Evolutionary conservation across 1,140 invertebrate species (phyloP).

Genomic region (Drosophila kurseongensis): DNA sequence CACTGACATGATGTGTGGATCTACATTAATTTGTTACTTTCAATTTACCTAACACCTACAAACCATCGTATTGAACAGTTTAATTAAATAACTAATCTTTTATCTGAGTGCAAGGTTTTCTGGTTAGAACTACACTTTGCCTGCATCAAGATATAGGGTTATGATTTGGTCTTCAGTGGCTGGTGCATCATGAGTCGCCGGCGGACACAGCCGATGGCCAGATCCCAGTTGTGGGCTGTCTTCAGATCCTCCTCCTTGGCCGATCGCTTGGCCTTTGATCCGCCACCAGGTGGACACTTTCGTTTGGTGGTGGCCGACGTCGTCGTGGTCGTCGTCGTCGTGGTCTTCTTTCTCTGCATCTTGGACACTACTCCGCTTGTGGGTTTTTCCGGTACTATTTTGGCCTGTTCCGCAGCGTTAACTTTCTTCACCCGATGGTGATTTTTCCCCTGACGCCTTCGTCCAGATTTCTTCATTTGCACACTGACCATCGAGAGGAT

Average conservation of each 20-base stretch:
- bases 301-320: background rate
- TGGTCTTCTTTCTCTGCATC: background rate
- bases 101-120: no score
- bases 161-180: background rate
- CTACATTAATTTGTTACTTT: no score
- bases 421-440: background rate
- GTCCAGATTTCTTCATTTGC: background rate
- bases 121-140: no score
- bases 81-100: no score
- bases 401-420: background rate
- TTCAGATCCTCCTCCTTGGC: background rate
- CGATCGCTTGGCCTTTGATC: background rate
- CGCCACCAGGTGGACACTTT: background rate
- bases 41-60: no score
- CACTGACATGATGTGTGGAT: no score
- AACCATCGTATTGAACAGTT: no score
- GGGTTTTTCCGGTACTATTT: background rate
- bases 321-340: no score
- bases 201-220: slow-evolving; percentile 2
- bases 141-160: background rate
- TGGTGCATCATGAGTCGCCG: slow-evolving; percentile 4
- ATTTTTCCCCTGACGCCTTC: background rate
- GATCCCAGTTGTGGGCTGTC: slow-evolving; percentile 1
- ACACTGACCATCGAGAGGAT: slow-evolving; percentile 7
- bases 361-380: background rate